Evolutionary conservation across 2,888 invertebrate species (phyloP), one percentile per base, ranked within the genome.

Genomic region (Stegana nigrithorax): DNA sequence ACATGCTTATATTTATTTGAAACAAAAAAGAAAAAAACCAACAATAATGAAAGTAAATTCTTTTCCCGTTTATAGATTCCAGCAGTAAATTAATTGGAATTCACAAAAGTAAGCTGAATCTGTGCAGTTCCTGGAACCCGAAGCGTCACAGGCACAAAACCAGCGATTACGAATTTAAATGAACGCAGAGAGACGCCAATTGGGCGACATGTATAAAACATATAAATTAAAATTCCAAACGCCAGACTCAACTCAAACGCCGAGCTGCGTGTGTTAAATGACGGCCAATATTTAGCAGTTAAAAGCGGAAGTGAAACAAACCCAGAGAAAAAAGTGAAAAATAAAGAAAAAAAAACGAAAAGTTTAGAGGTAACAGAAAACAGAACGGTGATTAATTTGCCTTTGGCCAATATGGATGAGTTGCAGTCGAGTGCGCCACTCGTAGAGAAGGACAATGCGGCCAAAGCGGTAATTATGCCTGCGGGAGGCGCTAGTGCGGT

Each of bases 381-480:
- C 6, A 39, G 17, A 39, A 14, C 14, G 14, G 17, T 39, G 17
- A 17, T 14, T 39, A 39, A 39, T n/a, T 14, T 4, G 17, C 5
- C 2, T 14, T 29, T 44, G 17, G 17, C 12, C 8, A 68, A 51
- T 8, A 81, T 82, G 81, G 80, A 74, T 67, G 82, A 82, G 57
- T 69, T 74, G 17, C 76, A 73, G 70, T 72, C 80, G 57, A 80
- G 73, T 69, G 66, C 78, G 67, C 79, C 82, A 56, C 71, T 82
- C 32, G 75, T 81, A 59, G 32, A 47, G 21, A 80, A 78, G 55
- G 79, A 80, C 23, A 73, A 72, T 42, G 68, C 73, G 53, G 73
- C 75, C 36, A 71, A 66, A 53, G 72, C 75, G 25, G 69, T 81
- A 60, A 77, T 81, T 65, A 61, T 79, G 39, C 75, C 78, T 42